Base-by-base conservation (phyloP, 2,888 invertebrate species). In the Tetranychus truncatus region DNA sequence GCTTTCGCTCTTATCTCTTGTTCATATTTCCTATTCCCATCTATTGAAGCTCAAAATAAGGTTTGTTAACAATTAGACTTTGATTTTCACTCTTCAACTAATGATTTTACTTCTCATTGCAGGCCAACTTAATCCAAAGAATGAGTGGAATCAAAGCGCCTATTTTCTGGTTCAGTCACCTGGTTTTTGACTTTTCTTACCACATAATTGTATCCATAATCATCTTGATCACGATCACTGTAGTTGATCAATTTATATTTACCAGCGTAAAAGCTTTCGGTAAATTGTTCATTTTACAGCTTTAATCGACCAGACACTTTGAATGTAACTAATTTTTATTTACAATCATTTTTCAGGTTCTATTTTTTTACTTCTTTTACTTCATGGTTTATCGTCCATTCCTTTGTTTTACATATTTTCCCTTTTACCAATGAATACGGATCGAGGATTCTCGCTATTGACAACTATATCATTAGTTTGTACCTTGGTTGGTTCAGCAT, bases 361-460 rank as follows among this genome's bases (percentile, higher is more conserved):
- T 34, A 34, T 34, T 34, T 34, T 5, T 3, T 21, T 78, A 1
- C 24, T 79, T 44, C 24, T 79, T 15, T 65, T 77, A 24, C 20
- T 78, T 2, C 78, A 77, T 75, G 78, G 79, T n/a, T 76, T 76
- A 73, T 74, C 76, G 4, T 76, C 79, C 1, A 78, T 79, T 67
- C 79, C 79, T 44, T 75, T 79, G 66, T 77, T 77, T 44, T 79
- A 79, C 74, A 65, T 77, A 24, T 24, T 78, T 45, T 78, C 79
- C 7, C 75, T 77, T 45, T 20, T 76, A 20, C 72, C 77, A 46
- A 75, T 76, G 65, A 78, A 77, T 20, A 76, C 78, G 18, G 75
- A 75, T 45, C 75, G 76, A 44, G 79, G 79, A 45, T 79, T 77
- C 72, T 67, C 74, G 4, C 66, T 75, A 20, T 24, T 77, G 20